Evolutionary conservation across 2,113 vertebrate genomes (phyloP).

Genomic region (Ranitomeya variabilis): DNA sequence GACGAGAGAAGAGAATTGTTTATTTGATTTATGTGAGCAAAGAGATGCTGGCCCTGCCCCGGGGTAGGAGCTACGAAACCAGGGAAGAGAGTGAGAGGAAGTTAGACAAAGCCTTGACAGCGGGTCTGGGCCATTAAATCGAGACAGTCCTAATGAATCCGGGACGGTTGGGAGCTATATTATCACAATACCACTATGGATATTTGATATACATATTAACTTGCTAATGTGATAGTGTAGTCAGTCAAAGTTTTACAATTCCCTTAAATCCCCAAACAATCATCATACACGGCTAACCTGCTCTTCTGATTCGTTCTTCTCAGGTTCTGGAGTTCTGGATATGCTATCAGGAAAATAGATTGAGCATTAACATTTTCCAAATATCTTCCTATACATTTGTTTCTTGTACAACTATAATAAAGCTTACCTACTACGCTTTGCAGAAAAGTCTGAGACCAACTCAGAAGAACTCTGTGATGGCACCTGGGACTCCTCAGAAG

Average conservation of each 20-base stretch:
- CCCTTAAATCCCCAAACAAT: no score
- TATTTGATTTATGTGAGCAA: no score
- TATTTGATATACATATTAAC: not conserved
- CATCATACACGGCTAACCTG: not conserved
- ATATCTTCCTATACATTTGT: not conserved
- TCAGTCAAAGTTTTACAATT: not conserved
- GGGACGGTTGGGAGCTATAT: no score
- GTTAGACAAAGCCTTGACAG: no score
- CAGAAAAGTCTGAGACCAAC: no score
- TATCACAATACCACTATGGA: no score
- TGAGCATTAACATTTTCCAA: not conserved
- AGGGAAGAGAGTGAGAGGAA: no score
- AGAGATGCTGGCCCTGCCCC: no score
- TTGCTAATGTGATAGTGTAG: not conserved
- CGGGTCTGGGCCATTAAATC: no score
- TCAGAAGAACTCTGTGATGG: not conserved
- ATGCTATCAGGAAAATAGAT: not conserved
- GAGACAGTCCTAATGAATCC: no score
- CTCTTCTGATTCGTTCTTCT: not conserved
- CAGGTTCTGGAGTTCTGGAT: not conserved
- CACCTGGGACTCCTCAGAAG: not conserved
- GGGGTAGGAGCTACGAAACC: no score
- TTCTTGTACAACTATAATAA: not conserved
- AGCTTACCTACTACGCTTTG: not conserved
- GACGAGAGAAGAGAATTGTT: no score